phyloP scores from a whole-genome alignment of 2,797 vertebrate species.

The Sternotherus odoratus region DNA sequence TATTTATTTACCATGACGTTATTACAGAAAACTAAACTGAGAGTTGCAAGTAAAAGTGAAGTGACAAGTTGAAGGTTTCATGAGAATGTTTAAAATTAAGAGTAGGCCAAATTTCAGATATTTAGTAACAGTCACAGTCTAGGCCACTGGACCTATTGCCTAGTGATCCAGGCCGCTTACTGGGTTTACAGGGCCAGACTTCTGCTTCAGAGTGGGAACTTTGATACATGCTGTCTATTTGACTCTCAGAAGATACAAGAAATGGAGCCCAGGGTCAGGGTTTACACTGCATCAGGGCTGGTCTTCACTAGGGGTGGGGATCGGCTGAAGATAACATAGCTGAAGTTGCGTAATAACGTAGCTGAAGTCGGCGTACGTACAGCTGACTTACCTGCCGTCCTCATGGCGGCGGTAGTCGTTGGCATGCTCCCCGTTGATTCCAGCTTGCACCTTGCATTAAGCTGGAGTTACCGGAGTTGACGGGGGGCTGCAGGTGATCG shows the following conservation, averaged over 20 bases:
- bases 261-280: too few species aligned
- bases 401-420: too few species aligned
- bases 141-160: not conserved
- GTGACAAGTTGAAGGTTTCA: not conserved
- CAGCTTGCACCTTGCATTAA: too few species aligned
- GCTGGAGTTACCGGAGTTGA: too few species aligned
- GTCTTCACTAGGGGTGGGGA: too few species aligned
- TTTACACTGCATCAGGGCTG: too few species aligned
- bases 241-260: not conserved
- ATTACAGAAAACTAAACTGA: not conserved
- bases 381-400: too few species aligned
- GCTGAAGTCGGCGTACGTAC: too few species aligned
- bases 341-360: too few species aligned
- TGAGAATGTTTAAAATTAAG: not conserved
- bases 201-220: not conserved
- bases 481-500: too few species aligned
- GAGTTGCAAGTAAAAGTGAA: not conserved
- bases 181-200: not conserved
- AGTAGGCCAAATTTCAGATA: not conserved
- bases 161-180: not conserved
- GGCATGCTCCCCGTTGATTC: too few species aligned
- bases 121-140: not conserved
- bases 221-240: not conserved
- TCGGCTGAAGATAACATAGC: too few species aligned
- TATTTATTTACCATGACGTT: not conserved